Percentiles rank a stretch among this genome's conserved stretches.
These are phyloP conservation scores for Drosophila mayri DNA, from an alignment of 1,140 invertebrate species.

Conservation along the genomic window DNA sequence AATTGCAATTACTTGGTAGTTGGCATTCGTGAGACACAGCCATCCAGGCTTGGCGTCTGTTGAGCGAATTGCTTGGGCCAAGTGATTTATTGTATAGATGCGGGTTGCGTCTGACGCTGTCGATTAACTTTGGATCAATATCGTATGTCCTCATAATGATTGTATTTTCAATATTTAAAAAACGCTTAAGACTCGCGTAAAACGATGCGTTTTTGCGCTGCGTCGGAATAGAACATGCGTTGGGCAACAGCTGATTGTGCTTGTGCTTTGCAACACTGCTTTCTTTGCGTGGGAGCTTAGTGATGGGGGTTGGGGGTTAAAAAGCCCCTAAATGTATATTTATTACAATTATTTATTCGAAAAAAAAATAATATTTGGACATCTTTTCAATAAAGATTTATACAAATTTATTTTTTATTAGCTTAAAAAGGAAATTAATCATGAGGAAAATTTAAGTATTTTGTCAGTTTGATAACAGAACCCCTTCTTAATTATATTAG, in stretches of 20 bases:
- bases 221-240: neutral
- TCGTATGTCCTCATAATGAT: neutral
- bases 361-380: neutral
- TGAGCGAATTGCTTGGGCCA: neutral
- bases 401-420: neutral
- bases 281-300: neutral
- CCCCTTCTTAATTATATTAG: neutral
- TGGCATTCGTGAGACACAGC: conserved; percentile 10
- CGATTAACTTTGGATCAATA: conserved; percentile 17
- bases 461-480: neutral
- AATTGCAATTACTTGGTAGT: conserved; percentile 10
- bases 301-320: neutral
- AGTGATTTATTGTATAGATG: conserved; percentile 29
- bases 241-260: conserved; percentile 18
- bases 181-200: neutral
- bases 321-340: neutral
- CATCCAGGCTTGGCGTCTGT: conserved; percentile 22
- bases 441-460: neutral
- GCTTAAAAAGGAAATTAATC: neutral
- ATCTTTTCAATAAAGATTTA: neutral
- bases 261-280: conserved; percentile 20
- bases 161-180: conserved; percentile 11
- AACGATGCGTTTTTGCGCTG: conserved; percentile 11
- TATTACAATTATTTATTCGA: neutral
- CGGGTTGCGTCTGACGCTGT: conserved; percentile 24